Conservation (phyloP, 2,888 invertebrate genomes). For the Drosophila incognita region DNA sequence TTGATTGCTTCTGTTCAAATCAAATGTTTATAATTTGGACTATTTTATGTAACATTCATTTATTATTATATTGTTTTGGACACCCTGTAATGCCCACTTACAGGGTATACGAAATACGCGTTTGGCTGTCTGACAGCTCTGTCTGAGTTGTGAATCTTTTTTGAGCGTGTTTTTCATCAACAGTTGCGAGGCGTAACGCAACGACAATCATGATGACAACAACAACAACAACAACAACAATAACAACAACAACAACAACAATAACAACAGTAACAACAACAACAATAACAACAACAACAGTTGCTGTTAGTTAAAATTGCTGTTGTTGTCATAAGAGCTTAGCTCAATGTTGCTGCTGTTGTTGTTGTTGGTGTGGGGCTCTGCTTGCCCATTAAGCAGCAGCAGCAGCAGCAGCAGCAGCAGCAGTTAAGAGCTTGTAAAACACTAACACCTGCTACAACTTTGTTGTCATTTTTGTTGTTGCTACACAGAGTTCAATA, state of each 20-base stretch:
- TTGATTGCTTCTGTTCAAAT: background rate
- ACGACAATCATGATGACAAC: conserved; percentile 39
- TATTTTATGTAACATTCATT: background rate
- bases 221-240: conserved; percentile 13
- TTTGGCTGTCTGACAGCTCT: background rate
- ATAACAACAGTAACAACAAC: conserved; percentile 8
- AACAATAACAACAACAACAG: conserved; percentile 23
- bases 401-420: conserved; percentile 48
- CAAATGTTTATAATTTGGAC: background rate
- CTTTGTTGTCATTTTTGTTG: conserved; percentile 29
- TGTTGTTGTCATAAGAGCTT: conserved; percentile 23
- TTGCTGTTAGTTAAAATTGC: conserved; percentile 14
- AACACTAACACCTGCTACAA: conserved; percentile 77
- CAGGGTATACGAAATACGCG: conserved; percentile 5
- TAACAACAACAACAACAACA: conserved; percentile 24
- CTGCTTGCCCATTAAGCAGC: conserved; percentile 64
- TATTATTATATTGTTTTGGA: background rate
- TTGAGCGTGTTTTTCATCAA: conserved; percentile 32
- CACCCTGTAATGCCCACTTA: background rate
- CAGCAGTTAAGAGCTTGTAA: conserved; percentile 78
- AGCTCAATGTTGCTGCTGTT: conserved; percentile 16
- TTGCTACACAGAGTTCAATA: conserved; percentile 67
- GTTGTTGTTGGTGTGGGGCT: conserved; percentile 31
- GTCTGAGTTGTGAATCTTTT: conserved; percentile 1
- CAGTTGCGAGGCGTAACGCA: conserved; percentile 50